Evolutionary conservation across 1,140 invertebrate species (phyloP).

Genomic region (Coelopa frigida): DNA sequence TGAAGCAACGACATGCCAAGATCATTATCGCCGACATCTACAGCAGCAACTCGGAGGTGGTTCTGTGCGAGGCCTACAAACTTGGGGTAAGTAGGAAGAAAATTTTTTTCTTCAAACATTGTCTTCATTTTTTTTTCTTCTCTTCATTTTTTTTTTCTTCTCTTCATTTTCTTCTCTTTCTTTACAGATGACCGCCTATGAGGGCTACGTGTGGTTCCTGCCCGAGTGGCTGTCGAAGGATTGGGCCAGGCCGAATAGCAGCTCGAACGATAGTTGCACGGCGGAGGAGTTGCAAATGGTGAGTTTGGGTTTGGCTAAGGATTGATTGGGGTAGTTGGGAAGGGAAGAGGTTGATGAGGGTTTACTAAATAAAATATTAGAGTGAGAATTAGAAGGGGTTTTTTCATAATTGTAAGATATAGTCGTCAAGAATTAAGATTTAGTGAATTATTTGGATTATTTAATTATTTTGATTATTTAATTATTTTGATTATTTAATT

Average conservation of each 20-base stretch:
- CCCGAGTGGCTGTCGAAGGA: slow-evolving; percentile 61
- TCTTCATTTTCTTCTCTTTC: slow-evolving; percentile 8
- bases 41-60: slow-evolving; percentile 56
- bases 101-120: no score
- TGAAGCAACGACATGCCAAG: slow-evolving; percentile 56
- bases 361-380: no score
- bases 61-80: slow-evolving; percentile 71
- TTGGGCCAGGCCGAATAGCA: slow-evolving; percentile 47
- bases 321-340: no score
- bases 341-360: no score
- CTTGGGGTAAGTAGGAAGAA: slow-evolving; percentile 46
- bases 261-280: slow-evolving; percentile 21
- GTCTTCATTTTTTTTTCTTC: slow-evolving; percentile 11
- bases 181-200: slow-evolving; percentile 51
- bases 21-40: slow-evolving; percentile 79
- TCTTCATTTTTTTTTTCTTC: slow-evolving; percentile 5
- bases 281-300: slow-evolving; percentile 20
- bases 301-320: slow-evolving; percentile 4
- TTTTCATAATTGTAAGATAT: no score
- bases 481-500: no score
- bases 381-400: no score
- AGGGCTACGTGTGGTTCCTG: slow-evolving; percentile 79
- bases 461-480: no score
- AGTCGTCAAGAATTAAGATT: not conserved
- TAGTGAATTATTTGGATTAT: not conserved